A percentile compares a stretch with the other conserved stretches of the same genome.
Evolutionary conservation across 1,140 invertebrate species (phyloP).

Genomic region (Pogonus chalceus): DNA sequence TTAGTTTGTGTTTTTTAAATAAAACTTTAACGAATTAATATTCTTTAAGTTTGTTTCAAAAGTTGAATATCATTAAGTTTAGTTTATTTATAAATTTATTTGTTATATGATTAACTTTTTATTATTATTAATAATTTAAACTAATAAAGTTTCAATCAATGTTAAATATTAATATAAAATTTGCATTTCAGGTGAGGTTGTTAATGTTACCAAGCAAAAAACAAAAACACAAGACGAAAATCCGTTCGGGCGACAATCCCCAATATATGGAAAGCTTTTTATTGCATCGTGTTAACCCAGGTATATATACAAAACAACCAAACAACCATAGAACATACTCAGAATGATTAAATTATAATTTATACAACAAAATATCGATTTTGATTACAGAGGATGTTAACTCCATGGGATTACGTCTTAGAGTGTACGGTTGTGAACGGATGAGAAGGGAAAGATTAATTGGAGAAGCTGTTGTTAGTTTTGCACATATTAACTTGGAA

Average conservation of each 20-base stretch:
- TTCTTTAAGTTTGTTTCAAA: neutral
- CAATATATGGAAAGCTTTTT: conserved; percentile 89
- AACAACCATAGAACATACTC: too few species aligned
- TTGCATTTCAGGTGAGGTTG: conserved; percentile 57
- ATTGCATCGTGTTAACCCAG: conserved; percentile 81
- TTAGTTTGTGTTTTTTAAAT: neutral
- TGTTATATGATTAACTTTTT: conserved; percentile 8
- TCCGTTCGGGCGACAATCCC: conserved; percentile 76
- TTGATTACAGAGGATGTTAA: conserved; percentile 68
- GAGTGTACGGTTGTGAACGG: conserved; percentile 83
- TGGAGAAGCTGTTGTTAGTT: conserved; percentile 81
- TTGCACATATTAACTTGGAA: conserved; percentile 78
- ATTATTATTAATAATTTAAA: neutral
- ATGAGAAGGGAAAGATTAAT: conserved; percentile 83
- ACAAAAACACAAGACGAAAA: conserved; percentile 87
- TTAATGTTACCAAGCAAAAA: conserved; percentile 82
- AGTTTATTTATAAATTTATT: conserved; percentile 7
- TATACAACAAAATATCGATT: too few species aligned
- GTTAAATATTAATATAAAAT: neutral
- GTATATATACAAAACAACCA: conserved; percentile 34
- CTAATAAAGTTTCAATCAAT: neutral
- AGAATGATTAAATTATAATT: too few species aligned
- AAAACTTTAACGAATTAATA: conserved; percentile 1
- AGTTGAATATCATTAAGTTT: neutral
- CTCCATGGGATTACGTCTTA: conserved; percentile 77